Base-by-base conservation (phyloP, 2,113 vertebrate genomes). In the Ctenomys sociabilis region DNA sequence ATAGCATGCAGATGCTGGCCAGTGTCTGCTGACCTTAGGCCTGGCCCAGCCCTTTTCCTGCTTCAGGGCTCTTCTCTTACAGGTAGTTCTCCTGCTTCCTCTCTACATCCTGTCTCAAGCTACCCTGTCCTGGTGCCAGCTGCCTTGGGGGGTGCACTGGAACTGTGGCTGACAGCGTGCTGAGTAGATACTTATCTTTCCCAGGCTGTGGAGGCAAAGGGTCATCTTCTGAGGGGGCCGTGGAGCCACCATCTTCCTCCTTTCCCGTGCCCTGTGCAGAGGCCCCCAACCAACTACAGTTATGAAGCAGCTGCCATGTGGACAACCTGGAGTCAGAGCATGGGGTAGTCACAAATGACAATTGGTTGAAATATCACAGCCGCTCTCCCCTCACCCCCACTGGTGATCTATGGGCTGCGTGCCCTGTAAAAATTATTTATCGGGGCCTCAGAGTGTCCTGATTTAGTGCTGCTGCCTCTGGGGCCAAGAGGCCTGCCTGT, bases 371-470 rank as follows among this genome's bases (percentile, higher is more conserved):
- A 98, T 98, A 98, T 98, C 98, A 97, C 97, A 98, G 97, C 97
- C 63, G 28, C 97, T 95, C 97, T 96, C 96, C 97, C 97, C 97
- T 94, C 75, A 96, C 96, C 97, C 97, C 95, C 94, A 96, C 91
- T 88, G 66, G 94, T 98, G 98, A 98, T 98, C 97, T 98, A 98
- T 98, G 98, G 97, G 97, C 98, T 98, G 97, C 91, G 97, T 98
- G 98, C 98, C 97, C 97, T 98, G 98, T 98, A 98, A 98, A 98
- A 98, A 98, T 98, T 98, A 98, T 98, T 98, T 98, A 98, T 98
- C 97, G 92, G 98, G 96, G 97, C 98, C 98, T 98, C 97, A 89
- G 97, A 98, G 98, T 97, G 96, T 97, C 87, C 95, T 98, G 98
- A 98, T 98, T 98, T 98, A 98, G 96, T 98, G 97, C 97, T 24